Evolutionary conservation across 2,888 invertebrate species (phyloP), one percentile per base, ranked within the genome.

Genomic region (Lagria hirta): DNA sequence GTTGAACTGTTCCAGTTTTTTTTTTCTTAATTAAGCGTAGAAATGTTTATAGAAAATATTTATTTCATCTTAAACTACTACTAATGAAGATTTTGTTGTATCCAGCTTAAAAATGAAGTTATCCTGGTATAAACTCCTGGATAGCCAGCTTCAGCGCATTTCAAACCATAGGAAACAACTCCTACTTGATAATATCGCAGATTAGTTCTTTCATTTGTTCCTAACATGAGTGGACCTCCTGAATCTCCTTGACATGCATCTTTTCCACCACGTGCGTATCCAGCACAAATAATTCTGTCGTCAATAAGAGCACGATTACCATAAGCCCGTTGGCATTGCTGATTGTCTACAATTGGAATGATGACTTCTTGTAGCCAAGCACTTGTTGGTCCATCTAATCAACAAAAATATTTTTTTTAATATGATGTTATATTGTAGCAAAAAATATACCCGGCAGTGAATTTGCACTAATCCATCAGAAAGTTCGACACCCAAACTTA

Each of bases 211-310:
- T 30, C 29, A 23, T 48, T 40, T 2, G 22, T 21, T 7, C 23
- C 20, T 22, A 53, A 76, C 83, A 88, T 85, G 7, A 90, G 70
- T 0, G 90, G 89, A 2, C 90, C 90, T 0, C 90, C 90, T 29
- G 87, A 88, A 71, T 90, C 90, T 1, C 89, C 87, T 72, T 83
- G 81, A 57, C 87, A 88, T 23, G 87, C 80, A 62, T 88, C 88
- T 64, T 80, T 81, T 12, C 82, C 82, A 0, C 86, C 86, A 29
- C 65, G 59, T 33, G 74, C 66, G 62, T 67, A 79, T 0, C 87
- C 87, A 0, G 87, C 88, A 61, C 88, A 89, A 1, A 88, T 53
- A 13, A 83, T 81, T 1, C 82, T 73, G 11, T 80, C 70, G 60
- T 86, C 84, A 17, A 82, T 77, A 0, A 73, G 57, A 45, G 79